phyloP scores from a whole-genome alignment of 2,888 invertebrate species.

The Lasioglossum leucozonium region DNA sequence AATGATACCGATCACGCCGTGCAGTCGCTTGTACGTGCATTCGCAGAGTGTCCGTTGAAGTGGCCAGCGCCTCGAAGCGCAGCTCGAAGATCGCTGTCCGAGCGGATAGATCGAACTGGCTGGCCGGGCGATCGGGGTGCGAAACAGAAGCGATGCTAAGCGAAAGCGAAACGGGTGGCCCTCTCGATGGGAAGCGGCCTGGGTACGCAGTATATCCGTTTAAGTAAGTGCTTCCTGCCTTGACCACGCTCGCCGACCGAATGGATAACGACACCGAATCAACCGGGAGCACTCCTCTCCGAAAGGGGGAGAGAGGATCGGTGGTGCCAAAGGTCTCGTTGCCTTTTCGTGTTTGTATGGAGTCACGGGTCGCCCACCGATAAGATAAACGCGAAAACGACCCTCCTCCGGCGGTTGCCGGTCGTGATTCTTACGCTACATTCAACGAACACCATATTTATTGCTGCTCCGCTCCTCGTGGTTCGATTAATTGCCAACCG shows the following conservation, averaged over 20 bases:
- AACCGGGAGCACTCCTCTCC: conserved; percentile 29
- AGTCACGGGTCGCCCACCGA: conserved; percentile 74
- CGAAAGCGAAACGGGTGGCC: conserved; percentile 40
- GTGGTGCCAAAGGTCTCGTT: conserved; percentile 73
- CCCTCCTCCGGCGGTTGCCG: conserved; percentile 14
- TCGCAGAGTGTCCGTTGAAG: neutral
- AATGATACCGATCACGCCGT: neutral
- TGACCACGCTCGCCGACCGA: conserved; percentile 74
- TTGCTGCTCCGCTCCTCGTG: neutral
- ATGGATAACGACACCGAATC: conserved; percentile 67
- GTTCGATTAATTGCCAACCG: neutral
- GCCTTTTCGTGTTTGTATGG: conserved; percentile 69
- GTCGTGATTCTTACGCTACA: conserved; percentile 19
- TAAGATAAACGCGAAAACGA: conserved; percentile 72
- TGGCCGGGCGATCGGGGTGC: conserved; percentile 55
- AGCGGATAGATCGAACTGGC: conserved; percentile 59
- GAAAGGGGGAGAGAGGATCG: conserved; percentile 52
- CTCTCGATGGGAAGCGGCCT: conserved; percentile 70
- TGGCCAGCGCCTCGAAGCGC: neutral
- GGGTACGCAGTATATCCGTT: conserved; percentile 60
- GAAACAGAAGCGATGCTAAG: conserved; percentile 47
- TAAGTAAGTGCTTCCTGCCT: conserved; percentile 83
- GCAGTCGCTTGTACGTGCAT: neutral
- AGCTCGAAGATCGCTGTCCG: conserved; percentile 36
- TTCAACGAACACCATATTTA: conserved; percentile 10